Conservation (phyloP, 2,888 invertebrate species). For the Drosophila nigricruria region DNA sequence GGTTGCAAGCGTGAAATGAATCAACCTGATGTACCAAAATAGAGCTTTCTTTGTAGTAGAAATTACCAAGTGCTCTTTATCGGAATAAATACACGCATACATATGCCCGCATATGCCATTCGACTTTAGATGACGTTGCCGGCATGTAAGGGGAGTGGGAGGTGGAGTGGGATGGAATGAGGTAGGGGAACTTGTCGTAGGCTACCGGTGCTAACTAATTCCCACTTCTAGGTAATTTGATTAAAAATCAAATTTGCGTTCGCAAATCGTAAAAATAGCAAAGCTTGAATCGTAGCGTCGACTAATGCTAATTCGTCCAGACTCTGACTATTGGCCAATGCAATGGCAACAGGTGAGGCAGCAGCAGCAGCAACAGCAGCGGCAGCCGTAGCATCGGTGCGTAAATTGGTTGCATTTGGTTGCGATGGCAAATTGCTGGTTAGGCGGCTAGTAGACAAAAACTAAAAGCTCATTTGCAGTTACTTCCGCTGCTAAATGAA, state of each 20-base stretch:
- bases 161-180: neutral
- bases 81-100: constrained; percentile 1
- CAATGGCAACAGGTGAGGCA: constrained; percentile 7
- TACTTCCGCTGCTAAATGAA: constrained; percentile 84
- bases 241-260: constrained; percentile 65
- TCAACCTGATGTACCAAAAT: constrained; percentile 31
- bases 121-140: neutral
- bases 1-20: constrained; percentile 22
- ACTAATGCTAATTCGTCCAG: constrained; percentile 42
- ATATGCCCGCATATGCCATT: constrained; percentile 9
- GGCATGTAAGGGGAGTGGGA: neutral
- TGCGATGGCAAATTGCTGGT: constrained; percentile 1
- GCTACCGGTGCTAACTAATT: constrained; percentile 33
- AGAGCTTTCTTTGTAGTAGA: constrained; percentile 7
- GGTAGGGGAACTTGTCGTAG: neutral
- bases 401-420: constrained; percentile 28
- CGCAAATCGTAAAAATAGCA: constrained; percentile 10
- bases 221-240: constrained; percentile 49
- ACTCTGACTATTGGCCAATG: constrained; percentile 4
- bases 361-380: neutral
- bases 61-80: constrained; percentile 3
- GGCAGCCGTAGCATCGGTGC: neutral
- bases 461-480: constrained; percentile 85
- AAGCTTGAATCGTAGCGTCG: neutral
- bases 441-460: constrained; percentile 66